These are phyloP conservation scores for Clarias batrachus DNA, from an alignment of 2,113 vertebrate genomes.

Conservation along the genomic window DNA sequence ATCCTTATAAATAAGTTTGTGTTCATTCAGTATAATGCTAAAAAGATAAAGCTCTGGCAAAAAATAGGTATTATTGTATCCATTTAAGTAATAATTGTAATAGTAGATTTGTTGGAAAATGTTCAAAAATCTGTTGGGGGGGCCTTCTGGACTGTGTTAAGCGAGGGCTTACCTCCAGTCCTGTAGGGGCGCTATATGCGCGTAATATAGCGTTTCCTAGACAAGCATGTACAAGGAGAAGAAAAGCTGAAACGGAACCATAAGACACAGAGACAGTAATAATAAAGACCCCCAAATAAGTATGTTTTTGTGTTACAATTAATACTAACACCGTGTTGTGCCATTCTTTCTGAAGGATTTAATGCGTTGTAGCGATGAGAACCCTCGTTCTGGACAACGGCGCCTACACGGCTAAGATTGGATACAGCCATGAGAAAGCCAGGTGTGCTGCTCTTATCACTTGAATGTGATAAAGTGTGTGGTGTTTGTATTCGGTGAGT, in stretches of 20 bases:
- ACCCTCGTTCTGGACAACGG: constrained; percentile 94
- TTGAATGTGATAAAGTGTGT: not conserved
- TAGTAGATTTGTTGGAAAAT: not conserved
- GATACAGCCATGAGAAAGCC: constrained; percentile 86
- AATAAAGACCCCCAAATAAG: not conserved
- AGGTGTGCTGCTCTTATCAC: constrained; percentile 70
- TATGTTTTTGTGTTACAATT: not conserved
- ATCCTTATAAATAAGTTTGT: not conserved
- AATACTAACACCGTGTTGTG: not conserved
- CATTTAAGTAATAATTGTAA: not conserved
- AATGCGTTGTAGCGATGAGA: constrained; percentile 72
- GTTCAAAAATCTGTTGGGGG: not conserved
- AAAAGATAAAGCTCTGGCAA: not conserved
- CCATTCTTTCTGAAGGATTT: not conserved
- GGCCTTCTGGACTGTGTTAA: not conserved
- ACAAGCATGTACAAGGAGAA: not conserved
- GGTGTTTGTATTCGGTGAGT: not conserved
- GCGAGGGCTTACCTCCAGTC: not conserved
- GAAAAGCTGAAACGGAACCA: not conserved
- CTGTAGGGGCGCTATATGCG: not conserved
- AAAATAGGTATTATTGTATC: not conserved
- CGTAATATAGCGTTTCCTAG: not conserved
- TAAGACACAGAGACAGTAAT: not conserved
- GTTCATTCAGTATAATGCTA: not conserved
- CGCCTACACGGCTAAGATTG: constrained; percentile 91